phyloP scores from a whole-genome alignment of 2,888 invertebrate genomes.

The Pyrrhosoma nymphula region DNA sequence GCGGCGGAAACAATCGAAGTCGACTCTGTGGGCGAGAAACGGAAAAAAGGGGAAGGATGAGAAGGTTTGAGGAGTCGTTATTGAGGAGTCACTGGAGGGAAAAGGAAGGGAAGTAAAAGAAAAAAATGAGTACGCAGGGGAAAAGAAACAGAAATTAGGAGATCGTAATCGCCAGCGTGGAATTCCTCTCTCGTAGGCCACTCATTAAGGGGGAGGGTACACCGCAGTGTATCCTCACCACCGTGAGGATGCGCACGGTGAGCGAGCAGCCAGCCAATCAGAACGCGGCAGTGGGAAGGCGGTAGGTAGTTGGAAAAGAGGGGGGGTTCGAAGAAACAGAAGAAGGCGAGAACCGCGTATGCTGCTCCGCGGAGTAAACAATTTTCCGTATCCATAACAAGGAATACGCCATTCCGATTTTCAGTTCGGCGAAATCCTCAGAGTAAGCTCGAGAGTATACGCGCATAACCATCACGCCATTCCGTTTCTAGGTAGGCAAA shows the following conservation, averaged over 20 bases:
- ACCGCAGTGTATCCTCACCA: no score
- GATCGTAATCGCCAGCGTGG: conserved; percentile 59
- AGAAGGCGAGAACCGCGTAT: background rate
- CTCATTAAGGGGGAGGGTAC: conserved; percentile 14
- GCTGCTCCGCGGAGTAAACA: conserved; percentile 21
- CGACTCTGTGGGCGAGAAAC: background rate
- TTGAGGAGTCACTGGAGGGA: conserved; percentile 22
- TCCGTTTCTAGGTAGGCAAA: no score
- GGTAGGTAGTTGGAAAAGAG: background rate
- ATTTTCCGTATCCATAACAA: background rate
- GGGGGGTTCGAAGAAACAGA: background rate
- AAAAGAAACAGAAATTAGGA: conserved; percentile 34
- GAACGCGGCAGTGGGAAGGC: background rate
- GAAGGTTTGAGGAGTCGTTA: background rate
- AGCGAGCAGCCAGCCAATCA: conserved; percentile 26
- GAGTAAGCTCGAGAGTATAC: no score
- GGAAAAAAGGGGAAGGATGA: background rate
- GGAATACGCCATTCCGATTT: background rate
- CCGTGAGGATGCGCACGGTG: conserved; percentile 36
- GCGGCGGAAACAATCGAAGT: background rate
- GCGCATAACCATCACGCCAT: no score
- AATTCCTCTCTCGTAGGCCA: conserved; percentile 39
- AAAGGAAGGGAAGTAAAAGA: conserved; percentile 4
- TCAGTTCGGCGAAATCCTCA: no score
- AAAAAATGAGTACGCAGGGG: background rate